Percentiles rank a stretch among this genome's conserved stretches.
Conservation (phyloP, 64 coral and sea anemone genomes). For the Porites australiensis region DNA sequence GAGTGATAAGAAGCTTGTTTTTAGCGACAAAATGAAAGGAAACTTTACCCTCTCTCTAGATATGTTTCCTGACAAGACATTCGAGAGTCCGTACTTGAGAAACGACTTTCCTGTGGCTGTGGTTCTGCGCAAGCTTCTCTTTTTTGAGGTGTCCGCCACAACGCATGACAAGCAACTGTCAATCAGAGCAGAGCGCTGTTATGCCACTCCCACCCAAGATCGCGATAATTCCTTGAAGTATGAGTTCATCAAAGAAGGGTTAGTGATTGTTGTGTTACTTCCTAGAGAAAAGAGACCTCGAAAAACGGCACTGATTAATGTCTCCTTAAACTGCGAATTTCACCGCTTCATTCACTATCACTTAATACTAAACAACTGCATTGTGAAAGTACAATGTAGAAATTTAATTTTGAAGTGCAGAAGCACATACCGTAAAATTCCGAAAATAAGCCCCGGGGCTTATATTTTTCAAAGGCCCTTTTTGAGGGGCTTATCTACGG, state of each 20-base stretch:
- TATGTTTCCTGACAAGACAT: constrained; percentile 46
- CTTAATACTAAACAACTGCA: too few species aligned
- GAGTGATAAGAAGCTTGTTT: background rate
- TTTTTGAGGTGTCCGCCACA: constrained; percentile 48
- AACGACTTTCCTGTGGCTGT: constrained; percentile 60
- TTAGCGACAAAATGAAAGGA: constrained; percentile 32
- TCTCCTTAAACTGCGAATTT: too few species aligned
- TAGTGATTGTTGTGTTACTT: background rate
- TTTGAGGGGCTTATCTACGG: too few species aligned
- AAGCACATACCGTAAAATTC: too few species aligned
- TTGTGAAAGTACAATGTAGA: too few species aligned
- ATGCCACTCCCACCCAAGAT: constrained; percentile 38
- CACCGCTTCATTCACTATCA: too few species aligned
- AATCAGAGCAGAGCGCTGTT: constrained; percentile 70
- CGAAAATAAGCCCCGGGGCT: too few species aligned
- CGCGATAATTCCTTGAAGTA: constrained; percentile 28
- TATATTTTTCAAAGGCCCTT: too few species aligned
- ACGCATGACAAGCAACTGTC: constrained; percentile 47
- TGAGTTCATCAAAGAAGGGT: constrained; percentile 64
- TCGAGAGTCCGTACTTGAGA: constrained; percentile 17
- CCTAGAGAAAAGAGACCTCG: too few species aligned
- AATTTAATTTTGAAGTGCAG: too few species aligned
- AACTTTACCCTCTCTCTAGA: constrained; percentile 40
- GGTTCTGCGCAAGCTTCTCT: constrained; percentile 42
- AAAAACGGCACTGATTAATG: too few species aligned